A percentile compares a stretch with the other conserved stretches of the same genome.
Evolutionary conservation across 92 coral and sea anemone species (phyloP).

Genomic region (Plumapathes pennacea): DNA sequence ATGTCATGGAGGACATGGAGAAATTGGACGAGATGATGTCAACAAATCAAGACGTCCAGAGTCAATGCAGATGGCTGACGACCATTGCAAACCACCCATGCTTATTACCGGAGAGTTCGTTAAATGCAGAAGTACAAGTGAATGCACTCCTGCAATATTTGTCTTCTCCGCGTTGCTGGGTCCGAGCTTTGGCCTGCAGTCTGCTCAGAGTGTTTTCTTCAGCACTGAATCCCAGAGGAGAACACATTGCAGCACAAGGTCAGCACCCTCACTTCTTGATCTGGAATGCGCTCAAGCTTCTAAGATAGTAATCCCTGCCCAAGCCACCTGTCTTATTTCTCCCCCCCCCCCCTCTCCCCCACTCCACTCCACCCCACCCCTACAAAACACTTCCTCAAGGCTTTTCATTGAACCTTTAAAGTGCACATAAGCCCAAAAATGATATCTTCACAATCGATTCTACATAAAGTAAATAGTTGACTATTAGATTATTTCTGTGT

Average conservation of each 20-base stretch:
- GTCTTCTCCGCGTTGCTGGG: constrained; percentile 66
- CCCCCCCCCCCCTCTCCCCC: no score
- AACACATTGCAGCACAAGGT: constrained; percentile 93
- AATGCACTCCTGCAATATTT: constrained; percentile 78
- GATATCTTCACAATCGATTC: no score
- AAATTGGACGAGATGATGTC: constrained; percentile 39
- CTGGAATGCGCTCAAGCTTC: background rate
- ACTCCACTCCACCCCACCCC: no score
- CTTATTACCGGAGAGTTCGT: constrained; percentile 65
- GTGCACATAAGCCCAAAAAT: no score
- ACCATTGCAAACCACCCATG: constrained; percentile 80
- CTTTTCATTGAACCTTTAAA: no score
- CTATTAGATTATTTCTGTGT: no score
- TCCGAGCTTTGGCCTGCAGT: constrained; percentile 84
- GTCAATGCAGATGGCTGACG: constrained; percentile 70
- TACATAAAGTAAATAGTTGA: no score
- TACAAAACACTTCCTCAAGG: no score
- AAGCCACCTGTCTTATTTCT: no score
- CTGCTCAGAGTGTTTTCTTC: constrained; percentile 72
- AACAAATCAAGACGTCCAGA: constrained; percentile 18
- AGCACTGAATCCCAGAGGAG: constrained; percentile 71
- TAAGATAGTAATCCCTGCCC: no score
- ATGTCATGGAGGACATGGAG: constrained; percentile 71
- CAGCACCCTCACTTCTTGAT: background rate
- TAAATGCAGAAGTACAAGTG: constrained; percentile 86